These are phyloP conservation scores for Platycheirus albimanus DNA, from an alignment of 2,888 invertebrate species.

Conservation along the genomic window DNA sequence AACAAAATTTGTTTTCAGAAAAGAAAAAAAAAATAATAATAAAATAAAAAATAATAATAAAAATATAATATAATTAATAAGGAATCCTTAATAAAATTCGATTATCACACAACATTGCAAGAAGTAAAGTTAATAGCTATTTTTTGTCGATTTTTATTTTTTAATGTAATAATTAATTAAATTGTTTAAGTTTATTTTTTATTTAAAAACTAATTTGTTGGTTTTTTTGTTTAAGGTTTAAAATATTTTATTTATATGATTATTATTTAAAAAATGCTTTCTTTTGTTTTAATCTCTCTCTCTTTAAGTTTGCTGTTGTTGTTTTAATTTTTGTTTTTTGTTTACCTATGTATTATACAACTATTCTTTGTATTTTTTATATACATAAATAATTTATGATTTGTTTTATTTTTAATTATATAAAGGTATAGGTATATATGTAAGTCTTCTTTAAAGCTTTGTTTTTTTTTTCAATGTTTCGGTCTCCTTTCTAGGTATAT, in stretches of 20 bases:
- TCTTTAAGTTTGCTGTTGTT: slow-evolving; percentile 50
- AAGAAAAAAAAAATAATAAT: slow-evolving; percentile 45
- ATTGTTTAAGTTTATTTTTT: slow-evolving; percentile 36
- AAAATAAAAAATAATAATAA: slow-evolving; percentile 59
- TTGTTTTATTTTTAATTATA: slow-evolving; percentile 37
- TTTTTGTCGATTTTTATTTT: slow-evolving; percentile 3
- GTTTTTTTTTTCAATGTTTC: slow-evolving; percentile 35
- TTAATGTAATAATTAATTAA: slow-evolving; percentile 28
- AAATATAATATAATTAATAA: slow-evolving; percentile 72
- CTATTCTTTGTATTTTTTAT: slow-evolving; percentile 36
- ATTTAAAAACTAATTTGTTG: slow-evolving; percentile 65
- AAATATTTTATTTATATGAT: slow-evolving; percentile 8
- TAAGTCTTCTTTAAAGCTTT: slow-evolving; percentile 74
- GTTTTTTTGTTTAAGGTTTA: slow-evolving; percentile 32
- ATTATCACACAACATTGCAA: slow-evolving; percentile 82
- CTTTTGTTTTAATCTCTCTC: slow-evolving; percentile 14
- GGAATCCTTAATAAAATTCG: slow-evolving; percentile 74
- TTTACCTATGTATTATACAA: slow-evolving; percentile 51
- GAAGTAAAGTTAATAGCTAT: slow-evolving; percentile 66
- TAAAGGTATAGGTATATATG: slow-evolving; percentile 61
- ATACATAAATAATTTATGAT: slow-evolving; percentile 53
- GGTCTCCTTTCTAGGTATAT: slow-evolving; percentile 44
- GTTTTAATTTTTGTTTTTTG: slow-evolving; percentile 10
- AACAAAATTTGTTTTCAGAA: slow-evolving; percentile 48
- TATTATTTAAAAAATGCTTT: slow-evolving; percentile 59